Percentiles rank a stretch among this genome's conserved stretches.
phyloP scores from a whole-genome alignment of 2,888 invertebrate genomes.

The Trissolcus brochymenae region DNA sequence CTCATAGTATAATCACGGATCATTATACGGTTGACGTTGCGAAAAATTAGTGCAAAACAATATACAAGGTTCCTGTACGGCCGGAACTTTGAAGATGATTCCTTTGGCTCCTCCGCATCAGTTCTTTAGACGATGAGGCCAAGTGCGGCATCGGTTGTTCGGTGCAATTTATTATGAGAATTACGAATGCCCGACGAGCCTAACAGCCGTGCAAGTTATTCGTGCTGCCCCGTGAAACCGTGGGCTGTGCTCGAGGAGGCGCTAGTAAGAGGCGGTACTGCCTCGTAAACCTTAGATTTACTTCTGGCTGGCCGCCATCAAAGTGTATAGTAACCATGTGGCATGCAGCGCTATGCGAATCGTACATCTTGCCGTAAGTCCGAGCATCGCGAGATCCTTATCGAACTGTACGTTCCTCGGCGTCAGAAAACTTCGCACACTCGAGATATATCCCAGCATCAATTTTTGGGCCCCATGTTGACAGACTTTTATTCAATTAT shows the following conservation, averaged over 20 bases:
- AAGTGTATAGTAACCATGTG: constrained; percentile 65
- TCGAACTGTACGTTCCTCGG: constrained; percentile 67
- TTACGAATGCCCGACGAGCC: constrained; percentile 68
- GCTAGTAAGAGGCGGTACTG: constrained; percentile 77
- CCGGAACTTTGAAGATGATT: constrained; percentile 43
- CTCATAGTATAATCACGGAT: background rate
- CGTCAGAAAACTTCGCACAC: constrained; percentile 25
- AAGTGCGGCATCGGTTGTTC: constrained; percentile 59
- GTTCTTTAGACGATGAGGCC: constrained; percentile 46
- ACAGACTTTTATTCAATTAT: constrained; percentile 34
- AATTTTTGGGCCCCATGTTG: constrained; percentile 30
- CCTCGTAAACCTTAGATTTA: constrained; percentile 77
- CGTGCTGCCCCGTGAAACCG: constrained; percentile 64
- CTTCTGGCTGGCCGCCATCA: constrained; percentile 76
- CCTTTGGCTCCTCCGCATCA: constrained; percentile 35
- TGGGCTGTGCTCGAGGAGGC: constrained; percentile 75
- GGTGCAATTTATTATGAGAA: constrained; percentile 75
- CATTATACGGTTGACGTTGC: constrained; percentile 16
- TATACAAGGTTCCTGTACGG: constrained; percentile 37
- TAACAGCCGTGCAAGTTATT: constrained; percentile 62
- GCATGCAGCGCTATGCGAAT: constrained; percentile 55
- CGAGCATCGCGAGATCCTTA: constrained; percentile 72
- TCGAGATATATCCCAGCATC: background rate
- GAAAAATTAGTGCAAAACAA: constrained; percentile 28
- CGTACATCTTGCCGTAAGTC: constrained; percentile 56